Evolutionary conservation across 2,797 vertebrate genomes (phyloP).

Genomic region (Liasis olivaceus): DNA sequence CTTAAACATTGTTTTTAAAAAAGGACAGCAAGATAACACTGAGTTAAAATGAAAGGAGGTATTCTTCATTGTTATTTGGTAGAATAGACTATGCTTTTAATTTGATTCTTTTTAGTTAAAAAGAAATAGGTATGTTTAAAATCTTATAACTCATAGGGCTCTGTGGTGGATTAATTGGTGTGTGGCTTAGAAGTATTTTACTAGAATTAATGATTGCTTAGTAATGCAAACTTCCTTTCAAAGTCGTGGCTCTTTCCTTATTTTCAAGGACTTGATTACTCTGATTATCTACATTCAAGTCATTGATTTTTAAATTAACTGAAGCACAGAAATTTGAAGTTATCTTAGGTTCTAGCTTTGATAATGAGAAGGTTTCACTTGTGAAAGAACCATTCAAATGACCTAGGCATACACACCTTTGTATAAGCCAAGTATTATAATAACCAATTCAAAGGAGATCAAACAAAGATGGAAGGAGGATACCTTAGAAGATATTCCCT

Average conservation of each 20-base stretch:
- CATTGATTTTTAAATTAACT: constrained; percentile 17
- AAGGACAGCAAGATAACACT: not conserved
- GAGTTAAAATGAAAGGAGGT: not conserved
- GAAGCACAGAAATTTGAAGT: not conserved
- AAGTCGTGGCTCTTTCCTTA: not conserved
- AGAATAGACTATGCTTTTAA: not conserved
- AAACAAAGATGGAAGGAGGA: not conserved
- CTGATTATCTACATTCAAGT: not conserved
- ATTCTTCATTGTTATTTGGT: not conserved
- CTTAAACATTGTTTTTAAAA: not conserved
- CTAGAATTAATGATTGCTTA: not conserved
- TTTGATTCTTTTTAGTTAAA: not conserved
- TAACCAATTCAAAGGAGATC: not conserved
- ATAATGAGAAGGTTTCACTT: constrained; percentile 5
- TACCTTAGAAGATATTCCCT: not conserved
- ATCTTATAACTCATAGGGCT: not conserved
- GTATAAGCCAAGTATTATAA: not conserved
- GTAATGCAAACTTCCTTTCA: not conserved
- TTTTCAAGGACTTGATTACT: not conserved
- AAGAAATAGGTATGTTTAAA: constrained; percentile 3
- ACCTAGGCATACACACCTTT: not conserved
- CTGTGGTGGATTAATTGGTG: not conserved
- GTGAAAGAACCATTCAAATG: not conserved
- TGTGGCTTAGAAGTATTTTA: not conserved
- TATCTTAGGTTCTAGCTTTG: not conserved